These are phyloP conservation scores for Siniperca obscura DNA, from an alignment of 2,797 vertebrate genomes.

Conservation along the genomic window DNA sequence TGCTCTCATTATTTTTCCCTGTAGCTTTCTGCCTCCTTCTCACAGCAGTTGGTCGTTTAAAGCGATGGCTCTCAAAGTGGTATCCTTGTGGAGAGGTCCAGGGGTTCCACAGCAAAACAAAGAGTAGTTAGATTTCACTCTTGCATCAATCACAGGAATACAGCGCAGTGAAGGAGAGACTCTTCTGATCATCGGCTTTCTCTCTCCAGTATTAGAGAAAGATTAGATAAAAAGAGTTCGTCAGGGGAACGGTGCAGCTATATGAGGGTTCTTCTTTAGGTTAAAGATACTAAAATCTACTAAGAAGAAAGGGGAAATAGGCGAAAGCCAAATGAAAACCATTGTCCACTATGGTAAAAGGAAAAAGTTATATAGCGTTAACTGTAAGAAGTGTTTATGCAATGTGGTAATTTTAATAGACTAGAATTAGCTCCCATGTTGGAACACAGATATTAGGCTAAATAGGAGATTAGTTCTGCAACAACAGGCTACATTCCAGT, in stretches of 20 bases:
- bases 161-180: not conserved
- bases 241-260: not conserved
- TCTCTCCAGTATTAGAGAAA: not conserved
- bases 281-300: not conserved
- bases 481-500: not conserved
- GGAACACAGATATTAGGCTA: not conserved
- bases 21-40: slow-evolving; percentile 37
- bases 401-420: not conserved
- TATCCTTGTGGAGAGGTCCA: slow-evolving; percentile 20
- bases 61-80: slow-evolving; percentile 6
- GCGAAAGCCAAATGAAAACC: not conserved
- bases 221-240: not conserved
- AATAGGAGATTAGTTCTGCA: not conserved
- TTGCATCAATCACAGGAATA: not conserved
- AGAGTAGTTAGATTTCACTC: slow-evolving; percentile 2
- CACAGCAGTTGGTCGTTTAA: slow-evolving; percentile 31
- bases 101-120: slow-evolving; percentile 13
- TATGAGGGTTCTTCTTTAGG: not conserved
- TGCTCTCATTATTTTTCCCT: slow-evolving; percentile 60
- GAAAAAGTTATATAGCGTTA: too few species aligned
- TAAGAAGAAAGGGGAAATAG: not conserved
- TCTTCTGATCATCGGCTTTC: not conserved
- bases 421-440: not conserved
- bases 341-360: not conserved
- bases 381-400: not conserved